These are phyloP conservation scores for Thymelicus lineola DNA, from an alignment of 2,888 invertebrate genomes.

Conservation along the genomic window DNA sequence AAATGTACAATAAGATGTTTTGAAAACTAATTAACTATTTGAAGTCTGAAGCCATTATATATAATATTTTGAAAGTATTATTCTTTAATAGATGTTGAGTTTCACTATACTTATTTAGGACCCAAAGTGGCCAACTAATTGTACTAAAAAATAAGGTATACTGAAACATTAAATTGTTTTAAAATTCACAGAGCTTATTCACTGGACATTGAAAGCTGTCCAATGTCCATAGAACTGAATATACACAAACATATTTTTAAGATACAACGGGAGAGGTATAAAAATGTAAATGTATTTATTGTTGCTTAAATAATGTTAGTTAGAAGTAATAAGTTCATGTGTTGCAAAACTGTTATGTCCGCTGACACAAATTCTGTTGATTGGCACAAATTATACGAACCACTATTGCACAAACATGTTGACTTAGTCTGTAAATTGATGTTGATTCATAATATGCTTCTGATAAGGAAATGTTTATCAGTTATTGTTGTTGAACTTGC, in stretches of 20 bases:
- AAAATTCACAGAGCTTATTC: constrained; percentile 55
- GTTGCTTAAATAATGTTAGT: constrained; percentile 39
- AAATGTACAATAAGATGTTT: constrained; percentile 34
- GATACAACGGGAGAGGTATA: constrained; percentile 39
- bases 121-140: constrained; percentile 53
- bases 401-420: constrained; percentile 35
- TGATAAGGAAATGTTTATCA: constrained; percentile 24
- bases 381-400: constrained; percentile 49
- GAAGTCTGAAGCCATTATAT: constrained; percentile 39
- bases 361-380: constrained; percentile 38
- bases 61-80: constrained; percentile 31
- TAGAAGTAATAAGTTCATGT: constrained; percentile 41
- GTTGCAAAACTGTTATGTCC: constrained; percentile 11
- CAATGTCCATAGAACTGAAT: constrained; percentile 41
- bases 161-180: constrained; percentile 45
- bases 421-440: constrained; percentile 39
- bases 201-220: constrained; percentile 40
- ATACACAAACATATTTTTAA: constrained; percentile 40
- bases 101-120: constrained; percentile 28
- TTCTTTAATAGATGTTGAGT: constrained; percentile 7
- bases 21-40: constrained; percentile 7
- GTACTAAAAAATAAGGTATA: constrained; percentile 18
- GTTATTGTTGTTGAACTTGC: constrained; percentile 39
- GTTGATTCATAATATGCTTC: constrained; percentile 36
- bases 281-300: constrained; percentile 40